These are phyloP conservation scores for Nomada fabriciana DNA, from an alignment of 2,888 invertebrate species.

Conservation along the genomic window DNA sequence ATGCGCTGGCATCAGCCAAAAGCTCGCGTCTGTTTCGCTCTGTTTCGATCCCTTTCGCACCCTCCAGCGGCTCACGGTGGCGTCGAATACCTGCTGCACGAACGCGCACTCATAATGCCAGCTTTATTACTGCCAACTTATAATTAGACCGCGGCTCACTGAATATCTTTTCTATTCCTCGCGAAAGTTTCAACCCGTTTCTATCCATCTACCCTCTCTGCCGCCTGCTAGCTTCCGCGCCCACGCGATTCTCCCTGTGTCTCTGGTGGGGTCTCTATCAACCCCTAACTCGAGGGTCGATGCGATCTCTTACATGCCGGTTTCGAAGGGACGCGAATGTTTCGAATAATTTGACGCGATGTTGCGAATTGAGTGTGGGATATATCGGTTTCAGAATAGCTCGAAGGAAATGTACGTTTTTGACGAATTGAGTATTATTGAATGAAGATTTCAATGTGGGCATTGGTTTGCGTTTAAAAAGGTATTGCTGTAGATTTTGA, in stretches of 20 bases:
- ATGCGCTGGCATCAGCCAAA: constrained; percentile 52
- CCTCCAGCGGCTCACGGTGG: constrained; percentile 23
- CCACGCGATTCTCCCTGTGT: background rate
- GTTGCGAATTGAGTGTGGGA: background rate
- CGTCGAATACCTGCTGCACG: constrained; percentile 63
- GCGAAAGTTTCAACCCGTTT: constrained; percentile 65
- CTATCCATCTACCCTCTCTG: background rate
- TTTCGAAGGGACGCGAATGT: background rate
- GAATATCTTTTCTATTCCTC: constrained; percentile 73
- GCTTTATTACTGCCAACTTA: constrained; percentile 71
- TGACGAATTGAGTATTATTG: no score
- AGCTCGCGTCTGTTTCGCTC: constrained; percentile 28
- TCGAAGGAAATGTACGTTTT: no score
- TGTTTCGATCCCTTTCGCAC: constrained; percentile 17
- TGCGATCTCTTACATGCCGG: background rate
- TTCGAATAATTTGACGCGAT: background rate
- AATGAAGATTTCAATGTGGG: no score
- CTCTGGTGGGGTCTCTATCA: no score
- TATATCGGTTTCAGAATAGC: no score
- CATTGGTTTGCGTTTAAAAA: no score
- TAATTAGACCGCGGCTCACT: constrained; percentile 75
- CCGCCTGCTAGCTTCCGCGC: background rate
- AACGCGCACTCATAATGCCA: constrained; percentile 65
- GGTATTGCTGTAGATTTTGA: no score
- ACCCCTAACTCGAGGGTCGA: background rate